Percentiles rank a stretch among this genome's conserved stretches.
Conservation (phyloP, 2,113 vertebrate genomes). For the Strix aluco region DNA sequence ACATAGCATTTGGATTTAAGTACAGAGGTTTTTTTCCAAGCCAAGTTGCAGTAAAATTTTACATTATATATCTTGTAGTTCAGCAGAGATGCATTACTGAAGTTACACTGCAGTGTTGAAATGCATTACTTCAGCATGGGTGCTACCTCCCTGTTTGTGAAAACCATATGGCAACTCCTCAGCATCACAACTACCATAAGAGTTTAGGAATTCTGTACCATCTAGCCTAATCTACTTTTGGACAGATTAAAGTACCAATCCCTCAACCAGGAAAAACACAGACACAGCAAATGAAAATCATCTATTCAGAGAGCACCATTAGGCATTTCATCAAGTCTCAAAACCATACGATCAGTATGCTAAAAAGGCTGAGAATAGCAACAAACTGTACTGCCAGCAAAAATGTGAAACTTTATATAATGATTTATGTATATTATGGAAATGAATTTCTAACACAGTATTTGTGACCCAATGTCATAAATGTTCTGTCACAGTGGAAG, state of each 20-base stretch:
- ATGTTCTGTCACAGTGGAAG: not conserved
- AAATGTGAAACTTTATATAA: not conserved
- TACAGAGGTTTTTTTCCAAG: not conserved
- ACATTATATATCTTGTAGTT: not conserved
- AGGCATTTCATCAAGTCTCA: not conserved
- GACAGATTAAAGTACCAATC: not conserved
- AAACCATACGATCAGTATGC: not conserved
- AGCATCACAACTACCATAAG: not conserved
- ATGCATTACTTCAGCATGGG: not conserved
- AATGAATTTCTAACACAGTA: not conserved
- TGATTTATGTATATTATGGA: not conserved
- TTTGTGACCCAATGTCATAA: not conserved
- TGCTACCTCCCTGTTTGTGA: not conserved
- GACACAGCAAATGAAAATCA: not conserved
- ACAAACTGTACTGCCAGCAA: not conserved
- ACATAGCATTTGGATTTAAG: not conserved
- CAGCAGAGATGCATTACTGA: not conserved
- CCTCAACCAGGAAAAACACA: not conserved
- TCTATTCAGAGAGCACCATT: not conserved
- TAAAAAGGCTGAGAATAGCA: not conserved
- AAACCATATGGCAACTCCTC: not conserved
- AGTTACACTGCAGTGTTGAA: not conserved
- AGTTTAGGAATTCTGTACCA: not conserved
- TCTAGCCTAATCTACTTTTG: not conserved
- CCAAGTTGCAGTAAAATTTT: not conserved